A percentile compares a stretch with the other conserved stretches of the same genome.
Evolutionary conservation across 2,113 vertebrate species (phyloP).

Genomic region (Alosa alosa): DNA sequence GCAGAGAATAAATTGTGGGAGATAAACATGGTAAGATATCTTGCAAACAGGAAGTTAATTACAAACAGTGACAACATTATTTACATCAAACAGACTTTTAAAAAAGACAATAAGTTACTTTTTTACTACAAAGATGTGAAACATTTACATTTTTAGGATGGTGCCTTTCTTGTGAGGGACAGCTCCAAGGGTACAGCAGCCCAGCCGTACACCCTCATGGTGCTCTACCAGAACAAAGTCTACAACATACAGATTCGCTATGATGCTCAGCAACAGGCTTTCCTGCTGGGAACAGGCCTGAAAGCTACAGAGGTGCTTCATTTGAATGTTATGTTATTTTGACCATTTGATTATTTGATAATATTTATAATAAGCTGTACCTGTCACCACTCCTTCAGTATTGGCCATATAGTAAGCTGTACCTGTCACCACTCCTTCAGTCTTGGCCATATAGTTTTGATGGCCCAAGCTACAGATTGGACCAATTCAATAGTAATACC

Average conservation of each 20-base stretch:
- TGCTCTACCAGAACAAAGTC: slow-evolving; percentile 88
- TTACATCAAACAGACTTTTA: neutral
- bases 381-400: too few relatives aligned
- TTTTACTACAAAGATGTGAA: neutral
- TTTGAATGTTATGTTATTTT: neutral
- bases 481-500: neutral
- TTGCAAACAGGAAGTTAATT: neutral
- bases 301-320: slow-evolving; percentile 84
- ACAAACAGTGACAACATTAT: neutral
- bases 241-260: slow-evolving; percentile 94
- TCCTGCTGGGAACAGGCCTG: slow-evolving; percentile 84
- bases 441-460: neutral
- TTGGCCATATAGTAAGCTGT: neutral
- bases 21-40: slow-evolving; percentile 78
- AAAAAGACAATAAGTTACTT: neutral
- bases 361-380: too few relatives aligned
- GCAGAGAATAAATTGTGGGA: slow-evolving; percentile 82
- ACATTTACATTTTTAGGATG: slow-evolving; percentile 72
- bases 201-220: slow-evolving; percentile 93
- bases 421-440: too few relatives aligned
- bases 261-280: slow-evolving; percentile 70
- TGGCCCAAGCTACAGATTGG: neutral
- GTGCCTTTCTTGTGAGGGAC: slow-evolving; percentile 90
- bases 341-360: neutral
- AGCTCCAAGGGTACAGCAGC: slow-evolving; percentile 78